Evolutionary conservation across 1,140 invertebrate species (phyloP).

Genomic region (Lucilia cuprina): DNA sequence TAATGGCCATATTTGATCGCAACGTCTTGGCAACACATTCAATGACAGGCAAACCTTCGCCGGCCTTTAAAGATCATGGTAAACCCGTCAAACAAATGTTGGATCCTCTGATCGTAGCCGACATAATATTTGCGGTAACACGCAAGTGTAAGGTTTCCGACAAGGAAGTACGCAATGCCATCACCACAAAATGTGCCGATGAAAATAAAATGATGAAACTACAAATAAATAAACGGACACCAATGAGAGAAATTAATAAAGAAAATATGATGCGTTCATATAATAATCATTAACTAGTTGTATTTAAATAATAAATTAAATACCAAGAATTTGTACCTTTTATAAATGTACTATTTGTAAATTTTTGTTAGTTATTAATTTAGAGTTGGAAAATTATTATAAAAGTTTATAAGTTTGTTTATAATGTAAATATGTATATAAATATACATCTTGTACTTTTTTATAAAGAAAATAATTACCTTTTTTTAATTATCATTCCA

Average conservation of each 20-base stretch:
- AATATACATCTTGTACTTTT: no score
- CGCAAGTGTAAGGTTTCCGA: slow-evolving; percentile 58
- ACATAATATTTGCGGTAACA: slow-evolving; percentile 62
- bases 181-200: slow-evolving; percentile 70
- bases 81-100: slow-evolving; percentile 59
- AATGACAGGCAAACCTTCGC: slow-evolving; percentile 63
- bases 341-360: no score
- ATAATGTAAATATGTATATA: no score
- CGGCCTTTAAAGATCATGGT: slow-evolving; percentile 58
- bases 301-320: no score
- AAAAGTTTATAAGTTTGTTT: no score
- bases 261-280: not conserved
- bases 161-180: slow-evolving; percentile 62
- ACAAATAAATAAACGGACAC: slow-evolving; percentile 45
- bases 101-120: slow-evolving; percentile 56
- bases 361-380: no score
- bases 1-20: slow-evolving; percentile 58
- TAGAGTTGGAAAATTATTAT: no score
- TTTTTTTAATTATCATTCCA: no score
- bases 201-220: slow-evolving; percentile 68
- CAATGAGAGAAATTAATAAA: not conserved
- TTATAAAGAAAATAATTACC: no score
- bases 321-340: no score
- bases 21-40: slow-evolving; percentile 61
- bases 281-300: no score